A percentile compares a stretch with the other conserved stretches of the same genome.
Conservation (phyloP, 2,797 vertebrate genomes). For the Cryptoprocta ferox region DNA sequence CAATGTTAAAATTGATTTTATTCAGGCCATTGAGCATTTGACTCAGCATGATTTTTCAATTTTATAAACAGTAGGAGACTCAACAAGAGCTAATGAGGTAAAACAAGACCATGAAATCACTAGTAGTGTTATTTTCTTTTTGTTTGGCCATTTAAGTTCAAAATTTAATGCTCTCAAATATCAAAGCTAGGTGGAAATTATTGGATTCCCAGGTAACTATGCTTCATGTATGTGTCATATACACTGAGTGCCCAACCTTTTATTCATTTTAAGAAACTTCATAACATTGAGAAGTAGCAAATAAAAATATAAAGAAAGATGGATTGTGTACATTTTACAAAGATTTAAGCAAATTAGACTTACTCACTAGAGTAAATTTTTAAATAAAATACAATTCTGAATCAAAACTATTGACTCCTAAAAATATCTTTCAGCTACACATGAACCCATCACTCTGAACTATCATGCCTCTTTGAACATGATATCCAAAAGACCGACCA, state of each 20-base stretch:
- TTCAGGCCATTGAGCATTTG: slow-evolving; percentile 76
- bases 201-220: not conserved
- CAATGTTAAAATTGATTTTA: slow-evolving; percentile 74
- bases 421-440: not conserved
- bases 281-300: not conserved
- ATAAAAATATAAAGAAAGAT: not conserved
- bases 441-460: not conserved
- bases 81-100: slow-evolving; percentile 78
- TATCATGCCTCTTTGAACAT: not conserved
- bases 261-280: not conserved
- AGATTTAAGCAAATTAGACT: not conserved
- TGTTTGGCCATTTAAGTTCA: slow-evolving; percentile 74
- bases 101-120: slow-evolving; percentile 71
- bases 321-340: not conserved
- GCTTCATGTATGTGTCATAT: not conserved
- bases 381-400: not conserved
- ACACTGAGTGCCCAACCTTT: not conserved
- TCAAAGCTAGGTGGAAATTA: slow-evolving; percentile 58
- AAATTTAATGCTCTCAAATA: slow-evolving; percentile 77
- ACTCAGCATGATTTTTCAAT: slow-evolving; percentile 84
- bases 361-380: not conserved
- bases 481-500: not conserved
- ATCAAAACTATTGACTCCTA: not conserved
- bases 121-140: slow-evolving; percentile 65
- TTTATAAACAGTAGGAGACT: slow-evolving; percentile 81